Percentiles rank a stretch among this genome's conserved stretches.
These are phyloP conservation scores for Artibeus jamaicensis DNA, from an alignment of 2,797 vertebrate genomes.

Conservation along the genomic window DNA sequence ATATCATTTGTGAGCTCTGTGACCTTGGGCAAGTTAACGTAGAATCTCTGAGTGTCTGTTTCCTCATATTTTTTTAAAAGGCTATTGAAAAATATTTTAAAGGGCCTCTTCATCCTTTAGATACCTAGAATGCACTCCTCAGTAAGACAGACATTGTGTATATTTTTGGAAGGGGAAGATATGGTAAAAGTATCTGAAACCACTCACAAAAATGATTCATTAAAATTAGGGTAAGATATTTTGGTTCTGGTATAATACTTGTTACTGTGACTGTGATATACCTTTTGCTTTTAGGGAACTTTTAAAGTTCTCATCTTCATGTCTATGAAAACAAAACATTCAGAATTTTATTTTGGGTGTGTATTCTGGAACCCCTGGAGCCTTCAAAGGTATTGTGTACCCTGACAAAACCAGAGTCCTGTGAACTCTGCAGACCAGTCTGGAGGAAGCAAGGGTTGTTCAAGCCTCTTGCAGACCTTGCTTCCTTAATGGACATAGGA, in stretches of 20 bases:
- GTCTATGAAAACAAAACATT: neutral
- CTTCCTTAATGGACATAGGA: neutral
- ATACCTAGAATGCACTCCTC: neutral
- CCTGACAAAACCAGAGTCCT: neutral
- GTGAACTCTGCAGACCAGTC: neutral
- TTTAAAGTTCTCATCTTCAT: neutral
- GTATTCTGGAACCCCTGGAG: neutral
- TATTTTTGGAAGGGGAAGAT: neutral
- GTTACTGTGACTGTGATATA: neutral
- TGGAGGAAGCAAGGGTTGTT: neutral
- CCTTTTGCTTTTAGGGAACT: neutral
- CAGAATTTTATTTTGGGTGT: neutral
- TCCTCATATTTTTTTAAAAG: neutral
- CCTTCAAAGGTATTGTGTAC: neutral
- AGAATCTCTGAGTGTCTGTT: neutral
- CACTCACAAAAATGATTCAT: neutral
- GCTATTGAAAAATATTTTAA: neutral
- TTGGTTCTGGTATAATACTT: neutral
- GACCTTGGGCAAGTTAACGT: neutral
- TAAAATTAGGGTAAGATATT: slow-evolving; percentile 10
- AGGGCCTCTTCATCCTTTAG: neutral
- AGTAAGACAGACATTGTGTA: neutral
- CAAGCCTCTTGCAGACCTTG: neutral
- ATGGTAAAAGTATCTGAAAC: neutral
- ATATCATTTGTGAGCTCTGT: neutral